These are phyloP conservation scores for Brachionus koreanus DNA, from an alignment of 1,140 invertebrate genomes.

Conservation along the genomic window DNA sequence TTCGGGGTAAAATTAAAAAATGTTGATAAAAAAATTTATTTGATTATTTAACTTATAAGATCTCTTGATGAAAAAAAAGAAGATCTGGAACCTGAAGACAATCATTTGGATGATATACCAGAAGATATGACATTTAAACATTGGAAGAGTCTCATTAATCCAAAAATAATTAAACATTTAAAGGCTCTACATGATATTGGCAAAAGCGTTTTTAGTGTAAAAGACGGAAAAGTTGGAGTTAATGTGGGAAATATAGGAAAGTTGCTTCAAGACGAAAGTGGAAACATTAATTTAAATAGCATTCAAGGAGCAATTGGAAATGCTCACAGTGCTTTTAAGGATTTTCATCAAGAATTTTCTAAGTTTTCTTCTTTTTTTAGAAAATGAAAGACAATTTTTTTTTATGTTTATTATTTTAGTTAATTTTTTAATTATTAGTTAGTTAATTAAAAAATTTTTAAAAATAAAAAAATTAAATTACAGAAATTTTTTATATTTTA, in stretches of 20 bases:
- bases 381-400: neutral
- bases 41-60: neutral
- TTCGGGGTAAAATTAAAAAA: neutral
- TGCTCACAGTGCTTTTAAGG: constrained; percentile 3
- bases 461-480: neutral
- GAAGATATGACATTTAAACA: constrained; percentile 39
- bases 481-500: neutral
- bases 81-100: neutral
- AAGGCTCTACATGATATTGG: neutral
- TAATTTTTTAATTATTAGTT: neutral
- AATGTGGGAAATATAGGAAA: neutral
- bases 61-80: constrained; percentile 19
- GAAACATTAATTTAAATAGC: constrained; percentile 16
- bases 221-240: neutral
- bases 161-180: neutral
- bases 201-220: neutral
- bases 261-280: neutral
- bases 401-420: neutral
- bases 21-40: neutral
- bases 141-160: constrained; percentile 25
- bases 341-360: neutral
- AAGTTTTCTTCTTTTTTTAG: constrained; percentile 7
- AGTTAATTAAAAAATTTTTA: neutral
- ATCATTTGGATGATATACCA: constrained; percentile 23
- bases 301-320: neutral